Percentiles rank a stretch among this genome's conserved stretches.
These are phyloP conservation scores for Luidia sarsii DNA, from an alignment of 53 echinoderm and acorn worm species.

Conservation along the genomic window DNA sequence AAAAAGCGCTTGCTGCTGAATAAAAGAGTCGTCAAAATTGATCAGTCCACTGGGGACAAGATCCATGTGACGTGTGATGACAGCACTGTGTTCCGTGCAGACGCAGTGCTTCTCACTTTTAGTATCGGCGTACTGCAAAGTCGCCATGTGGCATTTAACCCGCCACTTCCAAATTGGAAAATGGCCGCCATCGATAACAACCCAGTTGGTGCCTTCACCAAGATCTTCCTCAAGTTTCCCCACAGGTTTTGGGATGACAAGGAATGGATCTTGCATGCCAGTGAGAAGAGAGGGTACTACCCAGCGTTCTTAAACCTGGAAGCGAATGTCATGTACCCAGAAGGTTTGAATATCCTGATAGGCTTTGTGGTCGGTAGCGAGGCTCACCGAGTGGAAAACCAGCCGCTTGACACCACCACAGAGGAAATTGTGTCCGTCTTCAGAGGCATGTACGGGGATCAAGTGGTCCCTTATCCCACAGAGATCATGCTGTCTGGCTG, in stretches of 20 bases:
- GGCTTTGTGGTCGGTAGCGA: slow-evolving; percentile 50
- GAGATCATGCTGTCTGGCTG: slow-evolving; percentile 57
- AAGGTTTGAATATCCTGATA: slow-evolving; percentile 49
- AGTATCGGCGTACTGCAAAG: slow-evolving; percentile 66
- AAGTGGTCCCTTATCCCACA: slow-evolving; percentile 25
- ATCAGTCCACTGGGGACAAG: slow-evolving; percentile 30
- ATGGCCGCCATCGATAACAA: slow-evolving; percentile 26
- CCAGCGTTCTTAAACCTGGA: slow-evolving; percentile 59
- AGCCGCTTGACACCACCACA: slow-evolving; percentile 7
- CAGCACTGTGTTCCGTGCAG: slow-evolving; percentile 51
- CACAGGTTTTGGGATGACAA: slow-evolving; percentile 60
- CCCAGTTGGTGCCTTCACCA: slow-evolving; percentile 59
- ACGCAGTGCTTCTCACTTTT: slow-evolving; percentile 54
- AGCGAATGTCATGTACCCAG: slow-evolving; percentile 35
- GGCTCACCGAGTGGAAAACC: slow-evolving; percentile 54
- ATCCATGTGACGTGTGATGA: slow-evolving; percentile 57
- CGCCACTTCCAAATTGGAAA: slow-evolving; percentile 67
- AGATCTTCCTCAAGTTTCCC: slow-evolving; percentile 66
- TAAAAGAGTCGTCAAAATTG: slow-evolving; percentile 29
- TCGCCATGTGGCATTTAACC: slow-evolving; percentile 34
- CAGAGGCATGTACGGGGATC: slow-evolving; percentile 31
- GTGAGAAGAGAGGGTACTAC: slow-evolving; percentile 42
- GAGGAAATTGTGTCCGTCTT: slow-evolving; percentile 33
- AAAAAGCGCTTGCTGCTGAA: slow-evolving; percentile 23
- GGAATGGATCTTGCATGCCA: slow-evolving; percentile 52